phyloP scores from a whole-genome alignment of 2,113 vertebrate species.

The Anhinga anhinga region DNA sequence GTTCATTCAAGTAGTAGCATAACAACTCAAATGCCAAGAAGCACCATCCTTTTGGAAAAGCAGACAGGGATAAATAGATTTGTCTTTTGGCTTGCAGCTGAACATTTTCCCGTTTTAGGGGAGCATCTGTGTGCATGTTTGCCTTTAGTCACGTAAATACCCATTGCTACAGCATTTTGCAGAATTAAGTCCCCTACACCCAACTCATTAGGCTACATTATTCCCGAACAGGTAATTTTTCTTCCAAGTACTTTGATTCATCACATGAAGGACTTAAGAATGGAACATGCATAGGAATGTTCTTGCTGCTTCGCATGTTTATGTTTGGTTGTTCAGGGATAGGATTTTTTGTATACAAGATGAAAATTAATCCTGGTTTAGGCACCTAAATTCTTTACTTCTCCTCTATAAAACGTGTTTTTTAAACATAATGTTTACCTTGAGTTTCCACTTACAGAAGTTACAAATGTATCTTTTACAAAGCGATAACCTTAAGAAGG shows the following conservation, averaged over 20 bases:
- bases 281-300: background rate
- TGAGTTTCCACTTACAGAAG: background rate
- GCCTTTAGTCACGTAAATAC: background rate
- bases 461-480: background rate
- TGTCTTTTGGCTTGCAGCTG: background rate
- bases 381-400: background rate
- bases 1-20: background rate
- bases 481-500: background rate
- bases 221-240: background rate
- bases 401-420: background rate
- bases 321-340: background rate
- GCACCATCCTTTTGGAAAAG: background rate
- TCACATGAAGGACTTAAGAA: background rate
- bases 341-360: background rate
- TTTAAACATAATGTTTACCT: background rate
- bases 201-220: background rate
- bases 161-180: background rate
- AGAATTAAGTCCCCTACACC: background rate
- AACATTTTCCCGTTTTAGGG: background rate
- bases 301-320: background rate
- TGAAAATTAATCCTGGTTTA: background rate
- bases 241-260: background rate
- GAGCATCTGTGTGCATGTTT: background rate
- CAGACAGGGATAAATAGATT: background rate
- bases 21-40: background rate